phyloP scores from a whole-genome alignment of 2,888 invertebrate genomes.

The Drosophila setosimentum region DNA sequence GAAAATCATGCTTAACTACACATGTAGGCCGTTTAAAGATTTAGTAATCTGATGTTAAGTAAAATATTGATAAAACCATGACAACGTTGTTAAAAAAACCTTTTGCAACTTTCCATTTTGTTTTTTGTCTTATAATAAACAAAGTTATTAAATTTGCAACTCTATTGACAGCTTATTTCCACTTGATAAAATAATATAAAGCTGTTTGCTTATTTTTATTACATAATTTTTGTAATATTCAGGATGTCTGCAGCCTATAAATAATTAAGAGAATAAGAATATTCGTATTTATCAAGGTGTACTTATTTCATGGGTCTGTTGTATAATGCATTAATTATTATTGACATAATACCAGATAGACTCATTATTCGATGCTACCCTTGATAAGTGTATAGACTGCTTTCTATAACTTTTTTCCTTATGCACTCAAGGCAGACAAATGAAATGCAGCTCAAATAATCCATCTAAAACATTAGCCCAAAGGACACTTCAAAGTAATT shows the following conservation, averaged over 20 bases:
- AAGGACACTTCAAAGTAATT: constrained; percentile 66
- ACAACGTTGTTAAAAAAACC: neutral
- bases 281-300: neutral
- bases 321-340: no score
- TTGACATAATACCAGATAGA: neutral
- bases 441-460: constrained; percentile 49
- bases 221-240: no score
- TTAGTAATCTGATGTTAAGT: neutral
- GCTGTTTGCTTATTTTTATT: no score
- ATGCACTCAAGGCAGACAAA: constrained; percentile 32
- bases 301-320: neutral
- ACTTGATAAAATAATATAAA: no score
- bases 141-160: neutral
- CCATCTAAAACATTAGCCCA: constrained; percentile 38
- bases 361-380: neutral
- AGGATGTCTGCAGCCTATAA: no score
- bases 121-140: neutral
- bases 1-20: neutral
- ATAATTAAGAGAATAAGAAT: neutral
- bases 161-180: neutral
- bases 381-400: neutral
- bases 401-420: constrained; percentile 2
- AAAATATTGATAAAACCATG: neutral
- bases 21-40: no score
- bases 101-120: neutral